Conservation (phyloP, 1,140 invertebrate genomes). For the Drosophila leontia region DNA sequence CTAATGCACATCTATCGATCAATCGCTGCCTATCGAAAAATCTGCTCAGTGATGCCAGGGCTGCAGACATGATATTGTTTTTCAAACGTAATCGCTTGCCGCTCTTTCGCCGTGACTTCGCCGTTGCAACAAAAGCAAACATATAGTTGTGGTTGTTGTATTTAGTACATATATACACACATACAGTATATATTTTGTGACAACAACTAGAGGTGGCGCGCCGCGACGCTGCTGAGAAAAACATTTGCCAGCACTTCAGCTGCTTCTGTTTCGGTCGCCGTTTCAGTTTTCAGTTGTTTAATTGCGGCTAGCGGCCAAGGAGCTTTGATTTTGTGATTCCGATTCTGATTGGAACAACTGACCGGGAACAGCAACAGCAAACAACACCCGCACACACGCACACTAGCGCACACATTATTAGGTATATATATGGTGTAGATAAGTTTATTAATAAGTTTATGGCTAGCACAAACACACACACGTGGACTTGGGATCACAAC, state of each 20-base stretch:
- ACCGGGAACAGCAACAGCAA: not conserved
- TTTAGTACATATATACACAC: not conserved
- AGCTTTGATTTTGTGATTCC: slow-evolving; percentile 46
- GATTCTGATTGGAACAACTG: slow-evolving; percentile 37
- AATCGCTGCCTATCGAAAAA: slow-evolving; percentile 25
- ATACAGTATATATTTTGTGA: not conserved
- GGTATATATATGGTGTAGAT: slow-evolving; percentile 40
- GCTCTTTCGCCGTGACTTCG: slow-evolving; percentile 18
- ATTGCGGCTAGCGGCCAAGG: slow-evolving; percentile 38
- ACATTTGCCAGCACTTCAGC: slow-evolving; percentile 28
- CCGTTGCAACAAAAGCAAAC: slow-evolving; percentile 40
- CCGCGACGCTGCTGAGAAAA: slow-evolving; percentile 3
- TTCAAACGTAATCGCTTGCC: slow-evolving; percentile 35
- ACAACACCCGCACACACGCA: not conserved
- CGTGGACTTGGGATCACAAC: slow-evolving; percentile 40
- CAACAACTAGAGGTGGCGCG: slow-evolving; percentile 23
- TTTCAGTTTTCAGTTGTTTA: slow-evolving; percentile 39
- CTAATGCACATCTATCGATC: slow-evolving; percentile 6
- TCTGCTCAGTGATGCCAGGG: not conserved
- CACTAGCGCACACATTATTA: slow-evolving; percentile 11
- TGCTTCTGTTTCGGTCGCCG: slow-evolving; percentile 18
- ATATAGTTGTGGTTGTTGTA: slow-evolving; percentile 8
- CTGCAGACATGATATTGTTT: slow-evolving; percentile 25
- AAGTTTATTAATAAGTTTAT: slow-evolving; percentile 77
- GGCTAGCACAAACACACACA: slow-evolving; percentile 2